Conservation (phyloP, 1,140 invertebrate genomes). For the Gyrodactylus salaris region DNA sequence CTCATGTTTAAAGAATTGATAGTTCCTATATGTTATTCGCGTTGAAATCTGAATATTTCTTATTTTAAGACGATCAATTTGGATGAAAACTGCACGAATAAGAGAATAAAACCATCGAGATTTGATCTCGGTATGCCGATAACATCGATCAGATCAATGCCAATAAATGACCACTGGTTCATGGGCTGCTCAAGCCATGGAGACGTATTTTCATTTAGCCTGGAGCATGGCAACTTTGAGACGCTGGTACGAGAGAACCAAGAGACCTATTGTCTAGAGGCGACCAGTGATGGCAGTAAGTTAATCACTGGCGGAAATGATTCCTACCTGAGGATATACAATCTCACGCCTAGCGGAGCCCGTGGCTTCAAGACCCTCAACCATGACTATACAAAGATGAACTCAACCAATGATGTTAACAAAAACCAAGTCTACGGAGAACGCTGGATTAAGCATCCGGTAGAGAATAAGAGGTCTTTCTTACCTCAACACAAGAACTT, state of each 20-base stretch:
- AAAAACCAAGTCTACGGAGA: background rate
- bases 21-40: too few species aligned
- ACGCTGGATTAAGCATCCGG: background rate
- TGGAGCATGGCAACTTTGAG: background rate
- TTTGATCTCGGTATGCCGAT: background rate
- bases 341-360: background rate
- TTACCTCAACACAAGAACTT: background rate
- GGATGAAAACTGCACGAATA: background rate
- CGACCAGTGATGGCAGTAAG: background rate
- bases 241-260: background rate
- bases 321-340: background rate
- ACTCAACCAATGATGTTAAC: background rate
- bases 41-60: too few species aligned
- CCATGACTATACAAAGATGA: background rate
- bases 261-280: background rate
- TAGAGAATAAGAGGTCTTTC: background rate
- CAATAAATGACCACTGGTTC: background rate
- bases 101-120: background rate
- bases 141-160: background rate
- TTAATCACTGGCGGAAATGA: background rate
- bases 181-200: background rate
- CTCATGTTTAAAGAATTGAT: too few species aligned
- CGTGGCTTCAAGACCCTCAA: background rate
- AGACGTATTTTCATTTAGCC: background rate
- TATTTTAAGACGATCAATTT: too few species aligned